Conservation (phyloP, 2,797 vertebrate species). For the Gambusia yucatana region DNA sequence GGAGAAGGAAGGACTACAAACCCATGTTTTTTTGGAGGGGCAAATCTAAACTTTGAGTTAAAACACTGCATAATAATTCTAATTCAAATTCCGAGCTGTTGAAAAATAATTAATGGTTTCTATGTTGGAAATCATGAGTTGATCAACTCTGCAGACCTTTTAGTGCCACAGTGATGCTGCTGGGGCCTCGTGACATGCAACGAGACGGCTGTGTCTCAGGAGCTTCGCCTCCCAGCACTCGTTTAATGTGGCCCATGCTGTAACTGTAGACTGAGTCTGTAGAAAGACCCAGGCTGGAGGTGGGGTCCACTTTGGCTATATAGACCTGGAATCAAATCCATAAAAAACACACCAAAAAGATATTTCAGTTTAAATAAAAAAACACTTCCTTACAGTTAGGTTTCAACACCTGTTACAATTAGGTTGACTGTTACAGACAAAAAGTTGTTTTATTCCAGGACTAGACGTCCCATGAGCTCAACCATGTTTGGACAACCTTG, state of each 20-base stretch:
- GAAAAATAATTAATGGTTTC: background rate
- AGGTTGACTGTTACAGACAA: background rate
- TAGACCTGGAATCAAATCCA: constrained; percentile 85
- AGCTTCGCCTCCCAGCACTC: constrained; percentile 87
- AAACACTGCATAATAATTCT: constrained; percentile 11
- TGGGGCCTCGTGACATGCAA: constrained; percentile 85
- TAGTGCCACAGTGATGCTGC: constrained; percentile 85
- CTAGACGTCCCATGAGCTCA: background rate
- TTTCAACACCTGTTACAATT: fast-evolving
- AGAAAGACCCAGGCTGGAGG: constrained; percentile 90
- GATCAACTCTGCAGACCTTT: constrained; percentile 85
- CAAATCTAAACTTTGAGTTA: constrained; percentile 3
- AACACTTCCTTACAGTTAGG: too few relatives aligned
- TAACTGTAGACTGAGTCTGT: constrained; percentile 94
- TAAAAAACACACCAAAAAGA: constrained; percentile 4
- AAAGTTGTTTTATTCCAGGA: background rate
- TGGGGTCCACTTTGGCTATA: constrained; percentile 92
- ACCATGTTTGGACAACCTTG: too few relatives aligned
- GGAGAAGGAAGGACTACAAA: constrained; percentile 14
- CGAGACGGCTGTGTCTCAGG: constrained; percentile 90
- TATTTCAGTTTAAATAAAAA: background rate
- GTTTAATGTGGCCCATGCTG: constrained; percentile 91
- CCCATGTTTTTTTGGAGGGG: constrained; percentile 11
- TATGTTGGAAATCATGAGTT: background rate
- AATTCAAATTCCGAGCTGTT: background rate